These are phyloP conservation scores for Drosophila baimaii DNA, from an alignment of 1,140 invertebrate species.

Conservation along the genomic window DNA sequence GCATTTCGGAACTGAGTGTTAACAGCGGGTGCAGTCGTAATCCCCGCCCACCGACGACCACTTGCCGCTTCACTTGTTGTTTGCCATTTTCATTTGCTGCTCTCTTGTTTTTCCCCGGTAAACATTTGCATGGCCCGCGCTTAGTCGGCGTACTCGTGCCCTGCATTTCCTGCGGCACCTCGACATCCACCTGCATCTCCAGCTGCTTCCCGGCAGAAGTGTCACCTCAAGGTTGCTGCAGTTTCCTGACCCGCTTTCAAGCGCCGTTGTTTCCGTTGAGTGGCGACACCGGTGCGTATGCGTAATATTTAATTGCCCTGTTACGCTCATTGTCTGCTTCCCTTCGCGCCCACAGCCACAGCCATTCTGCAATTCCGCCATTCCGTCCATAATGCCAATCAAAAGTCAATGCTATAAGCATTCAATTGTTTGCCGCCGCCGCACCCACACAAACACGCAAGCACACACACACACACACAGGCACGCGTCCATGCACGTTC, in stretches of 20 bases:
- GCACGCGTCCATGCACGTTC: conserved; percentile 12
- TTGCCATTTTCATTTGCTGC: conserved; percentile 60
- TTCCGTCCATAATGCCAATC: conserved; percentile 56
- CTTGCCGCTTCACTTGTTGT: conserved; percentile 34
- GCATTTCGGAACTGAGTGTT: conserved; percentile 48
- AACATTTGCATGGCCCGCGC: conserved; percentile 46
- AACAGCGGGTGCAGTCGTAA: conserved; percentile 33
- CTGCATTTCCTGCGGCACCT: conserved; percentile 4
- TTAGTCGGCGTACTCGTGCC: conserved; percentile 35
- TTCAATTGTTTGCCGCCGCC: conserved; percentile 59
- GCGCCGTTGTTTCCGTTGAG: neutral
- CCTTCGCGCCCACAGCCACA: neutral
- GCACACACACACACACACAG: neutral
- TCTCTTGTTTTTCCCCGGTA: conserved; percentile 33
- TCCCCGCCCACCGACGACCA: neutral
- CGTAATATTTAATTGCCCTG: conserved; percentile 49
- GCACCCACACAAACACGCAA: conserved; percentile 13
- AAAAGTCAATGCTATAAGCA: conserved; percentile 65
- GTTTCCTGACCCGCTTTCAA: conserved; percentile 12
- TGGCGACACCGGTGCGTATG: conserved; percentile 32
- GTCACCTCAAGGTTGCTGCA: conserved; percentile 21
- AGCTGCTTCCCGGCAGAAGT: neutral
- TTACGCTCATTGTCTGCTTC: conserved; percentile 8
- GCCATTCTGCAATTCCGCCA: no score
- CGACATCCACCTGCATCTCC: neutral